Evolutionary conservation across 2,797 vertebrate genomes (phyloP).

Genomic region (Rallus crepitans): DNA sequence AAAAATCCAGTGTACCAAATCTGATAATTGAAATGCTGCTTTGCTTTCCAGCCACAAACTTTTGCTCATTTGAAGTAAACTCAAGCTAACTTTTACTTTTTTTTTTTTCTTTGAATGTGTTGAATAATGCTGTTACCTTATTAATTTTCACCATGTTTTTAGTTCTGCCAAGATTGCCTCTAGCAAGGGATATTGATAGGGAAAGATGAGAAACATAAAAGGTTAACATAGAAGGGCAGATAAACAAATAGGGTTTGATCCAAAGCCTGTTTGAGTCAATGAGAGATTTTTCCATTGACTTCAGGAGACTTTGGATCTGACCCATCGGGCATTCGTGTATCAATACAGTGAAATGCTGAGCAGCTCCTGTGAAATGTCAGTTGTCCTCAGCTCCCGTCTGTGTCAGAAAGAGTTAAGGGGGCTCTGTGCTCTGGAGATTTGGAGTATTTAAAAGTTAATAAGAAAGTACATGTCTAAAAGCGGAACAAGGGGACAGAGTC

Average conservation of each 20-base stretch:
- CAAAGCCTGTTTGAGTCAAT: constrained; percentile 34
- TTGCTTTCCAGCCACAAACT: background rate
- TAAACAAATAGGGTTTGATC: constrained; percentile 64
- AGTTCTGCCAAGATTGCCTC: constrained; percentile 26
- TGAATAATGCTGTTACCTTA: background rate
- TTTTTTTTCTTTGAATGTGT: background rate
- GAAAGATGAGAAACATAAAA: constrained; percentile 55
- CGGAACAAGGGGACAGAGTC: constrained; percentile 6
- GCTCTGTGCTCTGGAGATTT: background rate
- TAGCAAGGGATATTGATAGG: constrained; percentile 47
- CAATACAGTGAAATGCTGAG: background rate
- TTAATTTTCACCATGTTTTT: constrained; percentile 48
- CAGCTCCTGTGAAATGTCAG: background rate
- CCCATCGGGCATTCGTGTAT: background rate
- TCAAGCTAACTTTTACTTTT: background rate
- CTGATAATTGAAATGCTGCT: background rate
- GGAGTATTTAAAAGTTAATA: constrained; percentile 55
- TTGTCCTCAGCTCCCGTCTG: background rate
- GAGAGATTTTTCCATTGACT: constrained; percentile 50
- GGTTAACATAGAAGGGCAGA: constrained; percentile 54
- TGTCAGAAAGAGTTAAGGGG: constrained; percentile 12
- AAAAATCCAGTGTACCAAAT: background rate
- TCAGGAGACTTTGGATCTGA: constrained; percentile 17
- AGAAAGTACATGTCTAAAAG: background rate
- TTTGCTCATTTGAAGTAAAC: background rate